Evolutionary conservation across 2,888 invertebrate species (phyloP).

Genomic region (Xestia c-nigrum): DNA sequence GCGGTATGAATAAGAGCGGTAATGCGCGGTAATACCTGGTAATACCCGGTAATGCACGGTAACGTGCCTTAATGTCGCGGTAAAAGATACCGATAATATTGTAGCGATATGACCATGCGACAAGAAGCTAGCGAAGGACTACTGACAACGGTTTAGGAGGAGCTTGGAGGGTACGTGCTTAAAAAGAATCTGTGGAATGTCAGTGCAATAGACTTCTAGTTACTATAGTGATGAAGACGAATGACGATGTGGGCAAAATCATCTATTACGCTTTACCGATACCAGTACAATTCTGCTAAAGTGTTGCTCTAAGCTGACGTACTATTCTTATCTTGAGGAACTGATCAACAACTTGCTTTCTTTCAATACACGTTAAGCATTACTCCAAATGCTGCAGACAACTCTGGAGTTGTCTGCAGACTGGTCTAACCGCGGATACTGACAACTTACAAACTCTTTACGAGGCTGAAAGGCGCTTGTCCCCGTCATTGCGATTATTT

Average conservation of each 20-base stretch:
- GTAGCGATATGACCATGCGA: neutral
- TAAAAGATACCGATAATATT: conserved; percentile 23
- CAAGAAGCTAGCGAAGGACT: neutral
- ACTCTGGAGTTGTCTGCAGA: too few relatives aligned
- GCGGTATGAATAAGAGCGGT: conserved; percentile 43
- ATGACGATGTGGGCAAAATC: neutral
- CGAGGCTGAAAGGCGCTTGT: neutral
- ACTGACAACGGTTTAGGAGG: neutral
- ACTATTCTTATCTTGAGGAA: too few relatives aligned
- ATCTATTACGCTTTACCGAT: neutral
- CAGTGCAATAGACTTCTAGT: neutral
- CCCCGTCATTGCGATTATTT: too few relatives aligned
- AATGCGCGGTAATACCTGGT: conserved; percentile 35
- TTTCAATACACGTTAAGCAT: neutral
- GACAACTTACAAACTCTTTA: neutral
- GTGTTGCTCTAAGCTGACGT: neutral
- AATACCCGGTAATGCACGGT: conserved; percentile 33
- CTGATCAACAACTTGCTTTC: neutral
- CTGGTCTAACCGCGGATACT: neutral
- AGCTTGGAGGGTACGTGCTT: neutral
- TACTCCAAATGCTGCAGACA: neutral
- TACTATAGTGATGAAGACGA: neutral
- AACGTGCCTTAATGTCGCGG: conserved; percentile 31
- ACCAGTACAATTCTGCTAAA: neutral
- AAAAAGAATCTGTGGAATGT: neutral